Evolutionary conservation across 2,797 vertebrate species (phyloP).

Genomic region (Acrossocheilus fasciatus): DNA sequence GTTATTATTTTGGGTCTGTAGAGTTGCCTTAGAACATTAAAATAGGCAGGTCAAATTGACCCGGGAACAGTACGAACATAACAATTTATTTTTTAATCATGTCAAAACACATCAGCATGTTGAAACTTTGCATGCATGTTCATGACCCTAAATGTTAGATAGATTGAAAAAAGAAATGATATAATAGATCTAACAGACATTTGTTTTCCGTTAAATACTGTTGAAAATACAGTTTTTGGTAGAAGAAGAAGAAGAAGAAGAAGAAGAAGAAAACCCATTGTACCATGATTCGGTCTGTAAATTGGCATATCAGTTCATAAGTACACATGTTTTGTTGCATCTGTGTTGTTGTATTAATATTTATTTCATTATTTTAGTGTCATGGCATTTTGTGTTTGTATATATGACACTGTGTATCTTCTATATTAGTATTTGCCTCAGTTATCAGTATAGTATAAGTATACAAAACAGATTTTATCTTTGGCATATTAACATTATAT

Average conservation of each 20-base stretch:
- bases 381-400: not conserved
- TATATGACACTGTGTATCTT: not conserved
- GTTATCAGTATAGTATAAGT: not conserved
- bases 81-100: too few species aligned
- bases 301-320: not conserved
- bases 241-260: not conserved
- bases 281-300: too few species aligned
- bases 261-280: not conserved
- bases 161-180: too few species aligned
- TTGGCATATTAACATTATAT: not conserved
- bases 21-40: too few species aligned
- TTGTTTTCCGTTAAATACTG: not conserved
- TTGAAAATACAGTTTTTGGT: not conserved
- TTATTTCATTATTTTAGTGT: not conserved
- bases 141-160: too few species aligned
- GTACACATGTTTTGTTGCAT: not conserved
- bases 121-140: too few species aligned
- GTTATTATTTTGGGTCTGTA: too few species aligned
- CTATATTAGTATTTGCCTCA: not conserved
- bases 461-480: too few species aligned
- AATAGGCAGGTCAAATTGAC: too few species aligned
- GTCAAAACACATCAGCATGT: too few species aligned
- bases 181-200: not conserved
- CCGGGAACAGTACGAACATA: too few species aligned
- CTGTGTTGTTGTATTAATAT: not conserved